Conservation (phyloP, 1,140 invertebrate species). For the Drosophila neocordata region DNA sequence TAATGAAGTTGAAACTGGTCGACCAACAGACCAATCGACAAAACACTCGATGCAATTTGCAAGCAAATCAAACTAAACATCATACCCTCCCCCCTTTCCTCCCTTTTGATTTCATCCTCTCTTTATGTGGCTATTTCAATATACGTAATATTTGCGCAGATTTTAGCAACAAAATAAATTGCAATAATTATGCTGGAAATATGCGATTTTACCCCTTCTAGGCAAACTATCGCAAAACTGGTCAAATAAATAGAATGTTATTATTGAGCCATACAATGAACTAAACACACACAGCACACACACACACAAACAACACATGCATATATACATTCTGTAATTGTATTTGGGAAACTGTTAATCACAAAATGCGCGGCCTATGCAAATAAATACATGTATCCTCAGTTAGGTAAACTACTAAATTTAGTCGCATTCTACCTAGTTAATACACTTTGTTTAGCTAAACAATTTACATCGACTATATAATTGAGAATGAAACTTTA, state of each 20-base stretch:
- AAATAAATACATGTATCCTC: constrained; percentile 52
- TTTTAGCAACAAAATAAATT: constrained; percentile 75
- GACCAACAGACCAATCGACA: constrained; percentile 32
- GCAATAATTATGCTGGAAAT: constrained; percentile 66
- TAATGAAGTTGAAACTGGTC: constrained; percentile 63
- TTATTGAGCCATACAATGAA: constrained; percentile 72
- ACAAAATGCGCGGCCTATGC: constrained; percentile 74
- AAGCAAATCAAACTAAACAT: constrained; percentile 61
- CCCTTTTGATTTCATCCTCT: too few relatives aligned
- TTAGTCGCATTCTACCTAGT: constrained; percentile 26
- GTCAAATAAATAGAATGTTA: constrained; percentile 76
- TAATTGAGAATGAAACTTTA: background rate
- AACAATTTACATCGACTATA: background rate
- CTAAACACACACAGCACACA: constrained; percentile 20
- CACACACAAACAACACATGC: constrained; percentile 15
- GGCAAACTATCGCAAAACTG: constrained; percentile 55
- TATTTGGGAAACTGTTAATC: constrained; percentile 72
- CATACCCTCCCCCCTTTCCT: background rate
- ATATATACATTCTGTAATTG: constrained; percentile 53
- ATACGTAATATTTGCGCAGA: constrained; percentile 55
- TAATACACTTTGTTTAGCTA: constrained; percentile 19
- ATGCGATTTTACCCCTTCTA: constrained; percentile 42
- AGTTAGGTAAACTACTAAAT: constrained; percentile 39
- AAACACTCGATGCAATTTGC: constrained; percentile 66
- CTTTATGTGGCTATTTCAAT: constrained; percentile 7